Conservation (phyloP, 2,797 vertebrate genomes). For the Amazona ochrocephala region DNA sequence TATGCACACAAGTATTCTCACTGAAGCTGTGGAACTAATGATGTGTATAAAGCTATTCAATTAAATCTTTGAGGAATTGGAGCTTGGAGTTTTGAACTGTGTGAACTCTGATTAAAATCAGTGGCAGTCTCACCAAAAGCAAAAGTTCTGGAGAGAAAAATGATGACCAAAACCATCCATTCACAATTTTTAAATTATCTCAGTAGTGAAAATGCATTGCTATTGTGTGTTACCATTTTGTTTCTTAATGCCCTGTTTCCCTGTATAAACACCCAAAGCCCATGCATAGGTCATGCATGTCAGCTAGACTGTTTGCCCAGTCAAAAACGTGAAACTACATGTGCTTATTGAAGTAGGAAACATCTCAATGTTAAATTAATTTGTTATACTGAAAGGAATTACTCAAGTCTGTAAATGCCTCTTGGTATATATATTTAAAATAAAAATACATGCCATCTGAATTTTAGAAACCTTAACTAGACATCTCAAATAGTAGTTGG, state of each 20-base stretch:
- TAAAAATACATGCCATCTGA: background rate
- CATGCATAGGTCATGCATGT: background rate
- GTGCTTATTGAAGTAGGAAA: background rate
- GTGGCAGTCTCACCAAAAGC: background rate
- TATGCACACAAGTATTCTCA: background rate
- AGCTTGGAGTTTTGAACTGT: background rate
- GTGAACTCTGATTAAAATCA: background rate
- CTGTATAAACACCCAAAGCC: background rate
- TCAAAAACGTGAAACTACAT: background rate
- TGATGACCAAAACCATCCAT: background rate
- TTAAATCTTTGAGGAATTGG: background rate
- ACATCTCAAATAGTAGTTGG: background rate
- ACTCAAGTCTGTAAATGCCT: background rate
- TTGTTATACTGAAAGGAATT: background rate
- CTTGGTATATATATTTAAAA: background rate
- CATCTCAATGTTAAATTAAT: background rate
- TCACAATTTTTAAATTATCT: background rate
- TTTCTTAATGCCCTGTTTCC: background rate
- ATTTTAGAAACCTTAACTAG: background rate
- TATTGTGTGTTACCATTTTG: background rate
- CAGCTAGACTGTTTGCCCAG: background rate
- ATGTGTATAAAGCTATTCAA: constrained; percentile 3
- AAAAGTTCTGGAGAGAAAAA: constrained; percentile 1
- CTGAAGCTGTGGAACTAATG: constrained; percentile 17
- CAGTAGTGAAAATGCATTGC: background rate